phyloP scores from a whole-genome alignment of 1,140 invertebrate genomes.

The Drosophila tropicalis region DNA sequence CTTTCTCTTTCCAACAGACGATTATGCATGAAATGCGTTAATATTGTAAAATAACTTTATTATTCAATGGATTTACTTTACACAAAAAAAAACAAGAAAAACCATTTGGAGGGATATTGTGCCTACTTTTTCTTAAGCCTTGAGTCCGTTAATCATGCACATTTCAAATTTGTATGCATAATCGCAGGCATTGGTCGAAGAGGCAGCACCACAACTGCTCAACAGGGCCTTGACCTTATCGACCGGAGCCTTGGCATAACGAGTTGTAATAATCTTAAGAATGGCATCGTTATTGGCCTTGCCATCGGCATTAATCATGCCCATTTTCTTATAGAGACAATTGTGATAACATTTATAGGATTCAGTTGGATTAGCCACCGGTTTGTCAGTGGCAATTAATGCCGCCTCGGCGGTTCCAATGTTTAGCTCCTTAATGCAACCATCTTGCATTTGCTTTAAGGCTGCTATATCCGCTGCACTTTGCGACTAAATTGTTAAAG shows the following conservation, averaged over 20 bases:
- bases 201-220: constrained; percentile 28
- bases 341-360: constrained; percentile 61
- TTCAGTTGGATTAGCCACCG: constrained; percentile 51
- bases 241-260: constrained; percentile 30
- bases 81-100: not conserved
- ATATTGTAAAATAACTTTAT: constrained; percentile 69
- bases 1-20: not conserved
- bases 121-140: constrained; percentile 12
- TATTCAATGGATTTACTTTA: constrained; percentile 46
- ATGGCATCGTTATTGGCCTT: constrained; percentile 49
- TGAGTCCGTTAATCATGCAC: constrained; percentile 55
- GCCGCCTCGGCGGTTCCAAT: constrained; percentile 39
- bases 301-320: constrained; percentile 41
- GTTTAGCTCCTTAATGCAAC: constrained; percentile 67
- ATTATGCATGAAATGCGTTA: constrained; percentile 57
- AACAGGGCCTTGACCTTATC: constrained; percentile 56
- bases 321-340: constrained; percentile 67
- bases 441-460: constrained; percentile 48
- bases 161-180: constrained; percentile 48
- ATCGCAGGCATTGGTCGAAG: constrained; percentile 36
- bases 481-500: constrained; percentile 32
- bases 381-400: constrained; percentile 43
- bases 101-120: not conserved
- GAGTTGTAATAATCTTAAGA: constrained; percentile 42
- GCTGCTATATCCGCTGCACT: constrained; percentile 48